A percentile compares a stretch with the other conserved stretches of the same genome.
Evolutionary conservation across 2,113 vertebrate genomes (phyloP).

Genomic region (Tachycineta bicolor): DNA sequence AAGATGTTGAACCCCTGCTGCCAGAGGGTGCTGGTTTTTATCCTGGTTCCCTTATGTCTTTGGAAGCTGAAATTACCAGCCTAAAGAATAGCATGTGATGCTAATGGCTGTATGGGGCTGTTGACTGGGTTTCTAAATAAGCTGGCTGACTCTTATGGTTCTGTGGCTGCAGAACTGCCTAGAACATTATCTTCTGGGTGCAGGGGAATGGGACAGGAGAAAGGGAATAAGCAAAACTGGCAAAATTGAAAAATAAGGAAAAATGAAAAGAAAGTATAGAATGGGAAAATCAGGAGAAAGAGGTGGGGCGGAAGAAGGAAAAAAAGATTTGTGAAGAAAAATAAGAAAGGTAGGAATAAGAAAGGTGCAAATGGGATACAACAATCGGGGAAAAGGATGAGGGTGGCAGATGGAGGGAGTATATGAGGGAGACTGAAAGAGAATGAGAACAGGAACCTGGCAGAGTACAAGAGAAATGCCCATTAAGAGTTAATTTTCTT

Average conservation of each 20-base stretch:
- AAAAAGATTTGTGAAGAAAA: background rate
- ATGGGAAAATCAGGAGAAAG: background rate
- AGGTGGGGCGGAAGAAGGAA: background rate
- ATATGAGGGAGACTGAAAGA: background rate
- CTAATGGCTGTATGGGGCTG: background rate
- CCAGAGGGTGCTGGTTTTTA: background rate
- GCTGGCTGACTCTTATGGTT: background rate
- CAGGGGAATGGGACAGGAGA: background rate
- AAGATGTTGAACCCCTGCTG: background rate
- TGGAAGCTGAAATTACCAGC: background rate
- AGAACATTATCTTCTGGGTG: background rate
- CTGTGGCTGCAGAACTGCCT: background rate
- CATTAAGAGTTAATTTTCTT: constrained; percentile 39
- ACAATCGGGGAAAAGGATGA: background rate
- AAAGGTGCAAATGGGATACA: background rate
- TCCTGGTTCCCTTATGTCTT: background rate
- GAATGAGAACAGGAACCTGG: background rate
- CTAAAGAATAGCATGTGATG: background rate
- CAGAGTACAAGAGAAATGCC: background rate
- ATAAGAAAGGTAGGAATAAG: background rate
- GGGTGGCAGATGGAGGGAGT: background rate
- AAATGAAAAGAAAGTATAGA: background rate
- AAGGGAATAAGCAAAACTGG: background rate
- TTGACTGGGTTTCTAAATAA: background rate
- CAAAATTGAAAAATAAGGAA: background rate